Evolutionary conservation across 1,140 invertebrate genomes (phyloP).

Genomic region (Nasonia longicornis): DNA sequence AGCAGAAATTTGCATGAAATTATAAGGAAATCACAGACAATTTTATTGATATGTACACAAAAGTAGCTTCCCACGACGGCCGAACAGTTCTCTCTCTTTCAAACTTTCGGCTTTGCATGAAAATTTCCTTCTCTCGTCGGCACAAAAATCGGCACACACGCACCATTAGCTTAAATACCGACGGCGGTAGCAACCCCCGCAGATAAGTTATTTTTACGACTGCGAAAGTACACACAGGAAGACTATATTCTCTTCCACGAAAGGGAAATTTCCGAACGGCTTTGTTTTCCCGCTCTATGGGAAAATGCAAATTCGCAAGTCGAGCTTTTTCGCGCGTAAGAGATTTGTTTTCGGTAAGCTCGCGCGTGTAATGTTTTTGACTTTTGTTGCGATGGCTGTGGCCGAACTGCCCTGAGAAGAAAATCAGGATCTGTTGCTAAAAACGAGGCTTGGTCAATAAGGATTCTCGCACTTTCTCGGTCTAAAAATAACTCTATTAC

Average conservation of each 20-base stretch:
- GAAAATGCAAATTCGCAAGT: constrained; percentile 18
- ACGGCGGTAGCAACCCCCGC: background rate
- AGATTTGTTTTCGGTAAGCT: background rate
- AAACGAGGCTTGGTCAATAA: background rate
- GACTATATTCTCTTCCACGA: constrained; percentile 28
- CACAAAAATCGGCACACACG: background rate
- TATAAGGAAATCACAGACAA: background rate
- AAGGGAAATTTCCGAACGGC: constrained; percentile 11
- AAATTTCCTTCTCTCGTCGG: background rate
- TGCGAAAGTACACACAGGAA: constrained; percentile 1
- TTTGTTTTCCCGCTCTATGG: constrained; percentile 9
- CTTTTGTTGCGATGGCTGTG: background rate
- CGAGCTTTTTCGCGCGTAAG: background rate
- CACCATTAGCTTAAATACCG: background rate
- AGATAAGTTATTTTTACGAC: constrained; percentile 1
- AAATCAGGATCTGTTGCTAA: background rate
- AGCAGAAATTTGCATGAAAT: constrained; percentile 18
- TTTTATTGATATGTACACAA: constrained; percentile 10
- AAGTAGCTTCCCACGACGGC: background rate
- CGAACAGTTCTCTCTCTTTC: background rate
- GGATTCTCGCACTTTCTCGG: background rate
- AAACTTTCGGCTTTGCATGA: background rate
- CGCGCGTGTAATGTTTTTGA: too few species aligned
- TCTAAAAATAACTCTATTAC: background rate
- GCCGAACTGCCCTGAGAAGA: background rate